A percentile compares a stretch with the other conserved stretches of the same genome.
Evolutionary conservation across 1,140 invertebrate genomes (phyloP).

Genomic region (Epicauta chinensis): DNA sequence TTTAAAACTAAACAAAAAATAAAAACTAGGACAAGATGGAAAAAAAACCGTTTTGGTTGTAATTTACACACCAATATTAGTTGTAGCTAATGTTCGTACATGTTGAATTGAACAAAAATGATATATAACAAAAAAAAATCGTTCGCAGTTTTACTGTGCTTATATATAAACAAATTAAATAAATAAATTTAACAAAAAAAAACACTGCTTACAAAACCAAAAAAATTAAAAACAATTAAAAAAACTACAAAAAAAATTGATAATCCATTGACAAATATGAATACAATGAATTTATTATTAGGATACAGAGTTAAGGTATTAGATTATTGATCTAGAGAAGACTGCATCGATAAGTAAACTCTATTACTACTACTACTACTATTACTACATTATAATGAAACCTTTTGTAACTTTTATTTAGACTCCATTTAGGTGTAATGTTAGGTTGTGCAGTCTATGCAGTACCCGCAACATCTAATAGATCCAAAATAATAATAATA

Average conservation of each 20-base stretch:
- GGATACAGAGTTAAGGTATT: constrained; percentile 38
- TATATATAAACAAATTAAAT: constrained; percentile 26
- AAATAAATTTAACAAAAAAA: too few species aligned
- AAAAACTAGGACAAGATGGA: constrained; percentile 23
- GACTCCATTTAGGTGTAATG: constrained; percentile 33
- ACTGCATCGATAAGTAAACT: constrained; percentile 40
- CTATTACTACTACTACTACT: constrained; percentile 20
- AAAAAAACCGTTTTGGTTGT: constrained; percentile 28
- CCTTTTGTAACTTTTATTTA: constrained; percentile 35
- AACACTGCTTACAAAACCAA: constrained; percentile 35
- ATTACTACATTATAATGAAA: constrained; percentile 27
- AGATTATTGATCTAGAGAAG: constrained; percentile 36
- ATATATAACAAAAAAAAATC: too few species aligned
- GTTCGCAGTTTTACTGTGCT: constrained; percentile 29
- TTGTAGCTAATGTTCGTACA: constrained; percentile 36
- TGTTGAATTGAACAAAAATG: constrained; percentile 31
- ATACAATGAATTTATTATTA: constrained; percentile 45
- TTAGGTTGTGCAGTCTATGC: constrained; percentile 29
- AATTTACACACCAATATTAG: constrained; percentile 36
- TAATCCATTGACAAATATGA: constrained; percentile 44
- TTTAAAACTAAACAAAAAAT: constrained; percentile 8
- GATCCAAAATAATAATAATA: background rate
- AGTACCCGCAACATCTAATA: constrained; percentile 34
- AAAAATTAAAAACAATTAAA: constrained; percentile 24
- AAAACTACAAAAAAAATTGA: constrained; percentile 31